Conservation (phyloP, 2,888 invertebrate species). For the Hirtodrosophila alboralis region DNA sequence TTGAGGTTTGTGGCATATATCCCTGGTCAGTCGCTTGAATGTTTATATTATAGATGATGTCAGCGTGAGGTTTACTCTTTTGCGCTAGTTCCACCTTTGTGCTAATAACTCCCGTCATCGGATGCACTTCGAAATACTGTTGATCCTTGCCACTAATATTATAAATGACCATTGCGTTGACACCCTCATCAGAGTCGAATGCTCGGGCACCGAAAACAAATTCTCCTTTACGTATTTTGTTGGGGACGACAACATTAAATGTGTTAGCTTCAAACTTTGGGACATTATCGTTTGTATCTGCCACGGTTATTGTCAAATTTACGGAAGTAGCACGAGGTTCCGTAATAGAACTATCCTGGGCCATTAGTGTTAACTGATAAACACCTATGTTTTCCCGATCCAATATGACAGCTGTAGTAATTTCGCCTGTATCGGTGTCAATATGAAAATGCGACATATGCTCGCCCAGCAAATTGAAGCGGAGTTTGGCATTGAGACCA, state of each 20-base stretch:
- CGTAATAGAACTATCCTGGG: constrained; percentile 94
- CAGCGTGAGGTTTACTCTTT: constrained; percentile 83
- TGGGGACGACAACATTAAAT: constrained; percentile 92
- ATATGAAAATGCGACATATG: constrained; percentile 92
- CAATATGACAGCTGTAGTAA: constrained; percentile 89
- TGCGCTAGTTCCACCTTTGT: constrained; percentile 87
- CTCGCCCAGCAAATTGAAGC: constrained; percentile 93
- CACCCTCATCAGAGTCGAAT: constrained; percentile 91
- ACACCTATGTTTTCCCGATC: constrained; percentile 91
- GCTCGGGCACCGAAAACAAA: constrained; percentile 97
- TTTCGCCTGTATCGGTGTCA: constrained; percentile 90
- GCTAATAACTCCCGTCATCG: constrained; percentile 93
- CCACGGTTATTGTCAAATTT: constrained; percentile 91
- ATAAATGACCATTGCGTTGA: constrained; percentile 92
- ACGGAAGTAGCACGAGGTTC: constrained; percentile 93
- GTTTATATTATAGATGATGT: constrained; percentile 88
- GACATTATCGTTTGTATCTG: constrained; percentile 94
- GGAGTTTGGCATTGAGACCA: constrained; percentile 93
- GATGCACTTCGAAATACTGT: constrained; percentile 91
- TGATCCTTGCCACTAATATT: constrained; percentile 91
- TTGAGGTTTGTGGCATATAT: constrained; percentile 87
- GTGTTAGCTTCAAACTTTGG: constrained; percentile 90
- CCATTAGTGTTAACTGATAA: constrained; percentile 93
- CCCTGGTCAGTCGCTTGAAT: constrained; percentile 94
- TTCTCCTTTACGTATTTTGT: constrained; percentile 90